Evolutionary conservation across 2,797 vertebrate genomes (phyloP).

Genomic region (Sebastes dallii): DNA sequence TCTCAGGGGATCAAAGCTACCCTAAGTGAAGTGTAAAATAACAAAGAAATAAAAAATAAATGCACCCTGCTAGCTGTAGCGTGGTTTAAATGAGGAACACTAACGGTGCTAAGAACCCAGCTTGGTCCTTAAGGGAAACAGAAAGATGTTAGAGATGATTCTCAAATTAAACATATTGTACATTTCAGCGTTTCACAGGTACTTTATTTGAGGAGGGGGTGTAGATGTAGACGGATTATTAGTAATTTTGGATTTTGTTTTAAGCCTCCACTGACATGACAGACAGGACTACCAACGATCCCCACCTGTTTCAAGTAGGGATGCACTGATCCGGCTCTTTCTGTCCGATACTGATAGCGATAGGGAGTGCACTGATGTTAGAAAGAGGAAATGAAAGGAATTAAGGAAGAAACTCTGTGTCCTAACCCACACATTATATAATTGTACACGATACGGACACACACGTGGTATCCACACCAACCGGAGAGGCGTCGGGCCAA

Average conservation of each 20-base stretch:
- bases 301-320: too few species aligned
- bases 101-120: slow-evolving; percentile 2
- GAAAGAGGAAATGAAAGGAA: neutral
- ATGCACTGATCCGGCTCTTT: too few species aligned
- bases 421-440: neutral
- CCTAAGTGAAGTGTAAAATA: slow-evolving; percentile 32
- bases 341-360: too few species aligned
- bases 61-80: neutral
- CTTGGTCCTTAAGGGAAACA: neutral
- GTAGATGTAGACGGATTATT: too few species aligned
- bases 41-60: slow-evolving; percentile 16
- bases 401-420: neutral
- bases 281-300: too few species aligned
- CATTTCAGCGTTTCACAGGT: neutral
- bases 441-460: slow-evolving; percentile 7
- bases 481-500: slow-evolving; percentile 30
- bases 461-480: slow-evolving; percentile 17
- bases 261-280: too few species aligned
- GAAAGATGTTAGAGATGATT: neutral
- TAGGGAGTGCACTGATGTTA: neutral
- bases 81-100: slow-evolving; percentile 6
- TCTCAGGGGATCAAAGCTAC: slow-evolving; percentile 31
- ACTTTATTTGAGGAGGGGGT: too few species aligned
- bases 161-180: neutral
- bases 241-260: too few species aligned